A percentile compares a stretch with the other conserved stretches of the same genome.
Evolutionary conservation across 2,113 vertebrate species (phyloP).

Genomic region (Apteryx mantelli): DNA sequence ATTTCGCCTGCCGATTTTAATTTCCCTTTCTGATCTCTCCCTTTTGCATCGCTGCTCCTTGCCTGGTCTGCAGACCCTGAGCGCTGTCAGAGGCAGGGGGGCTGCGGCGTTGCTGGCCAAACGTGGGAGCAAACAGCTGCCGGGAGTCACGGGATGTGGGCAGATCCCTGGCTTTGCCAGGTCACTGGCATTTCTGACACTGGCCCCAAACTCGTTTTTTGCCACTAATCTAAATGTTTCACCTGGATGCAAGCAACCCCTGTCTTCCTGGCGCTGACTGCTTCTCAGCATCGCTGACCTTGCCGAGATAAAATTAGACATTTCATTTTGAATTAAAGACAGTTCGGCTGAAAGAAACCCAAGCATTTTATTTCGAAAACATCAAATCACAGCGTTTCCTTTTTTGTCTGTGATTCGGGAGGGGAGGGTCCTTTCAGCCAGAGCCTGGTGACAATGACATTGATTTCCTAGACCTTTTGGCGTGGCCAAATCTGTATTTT

Average conservation of each 20-base stretch:
- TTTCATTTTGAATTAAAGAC: neutral
- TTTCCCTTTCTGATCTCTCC: neutral
- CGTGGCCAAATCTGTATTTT: conserved; percentile 42
- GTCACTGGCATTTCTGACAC: no score
- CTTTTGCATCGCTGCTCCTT: neutral
- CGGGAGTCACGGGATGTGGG: neutral
- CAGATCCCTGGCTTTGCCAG: no score
- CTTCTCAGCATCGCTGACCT: conserved; percentile 19
- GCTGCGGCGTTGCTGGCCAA: neutral
- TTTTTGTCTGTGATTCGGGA: neutral
- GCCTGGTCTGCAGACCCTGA: neutral
- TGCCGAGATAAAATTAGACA: conserved; percentile 48
- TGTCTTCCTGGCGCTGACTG: fast-evolving
- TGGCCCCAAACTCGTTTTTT: neutral
- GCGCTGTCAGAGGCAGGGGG: neutral
- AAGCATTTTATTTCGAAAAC: neutral
- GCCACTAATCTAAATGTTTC: neutral
- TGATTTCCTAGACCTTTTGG: conserved; percentile 50
- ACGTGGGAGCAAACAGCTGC: neutral
- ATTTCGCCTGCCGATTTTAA: neutral
- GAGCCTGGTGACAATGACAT: conserved; percentile 49
- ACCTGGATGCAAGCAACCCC: neutral
- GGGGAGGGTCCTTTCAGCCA: conserved; percentile 36
- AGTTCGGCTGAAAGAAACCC: neutral
- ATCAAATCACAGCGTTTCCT: conserved; percentile 18